Base-by-base conservation (phyloP, 1,140 invertebrate genomes). In the Diploscapter pachys region DNA sequence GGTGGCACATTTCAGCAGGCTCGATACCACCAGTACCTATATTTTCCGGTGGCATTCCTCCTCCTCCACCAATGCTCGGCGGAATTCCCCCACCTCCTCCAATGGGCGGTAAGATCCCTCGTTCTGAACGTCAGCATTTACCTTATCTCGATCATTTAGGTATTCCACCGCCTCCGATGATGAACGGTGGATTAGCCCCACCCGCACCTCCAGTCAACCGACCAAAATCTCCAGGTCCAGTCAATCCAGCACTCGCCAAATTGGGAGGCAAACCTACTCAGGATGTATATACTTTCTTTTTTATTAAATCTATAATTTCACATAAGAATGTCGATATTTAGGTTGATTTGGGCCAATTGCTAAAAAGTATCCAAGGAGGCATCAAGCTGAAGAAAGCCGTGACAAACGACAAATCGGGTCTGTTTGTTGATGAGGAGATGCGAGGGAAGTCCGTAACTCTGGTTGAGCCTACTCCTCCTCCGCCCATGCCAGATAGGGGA, bases 341-440 rank as follows among this genome's bases (percentile, higher is more conserved):
- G 65, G 56, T 31, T 31, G 31, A 31, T 31, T 31, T 31, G 31
- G 31, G 31, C 31, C 31, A 31, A 31, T 31, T 31, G 31, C 31
- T 31, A 31, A 74, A 74, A 56, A 55, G 52, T 6, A 68, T 68
- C 55, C 56, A 74, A 65, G 73, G 73, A 5, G 73, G 73, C 53
- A 63, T 74, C 50, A 67, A 64, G 50, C 11, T 74, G 50, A 67
- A 69, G 61, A 74, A 74, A 51, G 63, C 73, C 3, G 57, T 63
- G 5, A 74, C 73, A 50, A 74, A 74, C 53, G 73, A 74, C 57
- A 74, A 74, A 65, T 68, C 65, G 0, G 73, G 73, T 57, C 52
- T 74, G 31, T 48, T 74, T 57, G 73, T 74, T 56, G 73, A 74
- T 57, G 73, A 74, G 31, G 73, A 74, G 63, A 59, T 74, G 73